phyloP scores from a whole-genome alignment of 2,113 vertebrate species.

The Amia ocellicauda region DNA sequence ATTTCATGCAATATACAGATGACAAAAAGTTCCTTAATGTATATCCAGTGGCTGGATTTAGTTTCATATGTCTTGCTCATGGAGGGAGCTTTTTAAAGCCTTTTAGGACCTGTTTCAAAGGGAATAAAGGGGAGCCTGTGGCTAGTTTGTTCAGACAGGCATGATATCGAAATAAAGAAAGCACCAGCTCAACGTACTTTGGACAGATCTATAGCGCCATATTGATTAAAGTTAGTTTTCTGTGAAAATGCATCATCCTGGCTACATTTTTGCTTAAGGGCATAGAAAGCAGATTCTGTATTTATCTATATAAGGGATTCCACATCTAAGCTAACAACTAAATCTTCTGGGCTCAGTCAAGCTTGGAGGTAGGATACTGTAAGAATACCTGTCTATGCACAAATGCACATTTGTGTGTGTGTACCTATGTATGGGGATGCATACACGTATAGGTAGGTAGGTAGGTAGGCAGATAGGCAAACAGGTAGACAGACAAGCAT shows the following conservation, averaged over 20 bases:
- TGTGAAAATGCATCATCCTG: not conserved
- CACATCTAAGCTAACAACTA: slow-evolving; percentile 36
- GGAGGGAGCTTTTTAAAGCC: too few relatives aligned
- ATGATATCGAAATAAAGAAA: slow-evolving; percentile 71
- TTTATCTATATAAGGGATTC: not conserved
- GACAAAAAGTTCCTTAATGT: too few relatives aligned
- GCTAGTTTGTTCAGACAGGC: slow-evolving; percentile 70
- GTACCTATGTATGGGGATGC: too few relatives aligned
- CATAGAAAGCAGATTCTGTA: not conserved
- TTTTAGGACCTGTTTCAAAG: too few relatives aligned
- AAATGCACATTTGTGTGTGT: too few relatives aligned
- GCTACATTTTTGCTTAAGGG: not conserved
- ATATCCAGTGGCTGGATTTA: too few relatives aligned
- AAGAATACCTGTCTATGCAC: not conserved
- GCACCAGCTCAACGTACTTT: slow-evolving; percentile 53
- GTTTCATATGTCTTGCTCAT: too few relatives aligned
- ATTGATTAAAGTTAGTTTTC: slow-evolving; percentile 66
- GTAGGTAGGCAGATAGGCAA: not conserved
- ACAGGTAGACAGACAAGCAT: not conserved
- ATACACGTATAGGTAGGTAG: slow-evolving; percentile 1
- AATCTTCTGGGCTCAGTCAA: slow-evolving; percentile 28
- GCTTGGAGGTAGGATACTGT: slow-evolving; percentile 11
- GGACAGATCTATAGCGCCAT: slow-evolving; percentile 64
- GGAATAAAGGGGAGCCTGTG: slow-evolving; percentile 52
- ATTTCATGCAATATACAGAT: too few relatives aligned